These are phyloP conservation scores for Xiphophorus birchmanni DNA, from an alignment of 2,797 vertebrate species.

Conservation along the genomic window DNA sequence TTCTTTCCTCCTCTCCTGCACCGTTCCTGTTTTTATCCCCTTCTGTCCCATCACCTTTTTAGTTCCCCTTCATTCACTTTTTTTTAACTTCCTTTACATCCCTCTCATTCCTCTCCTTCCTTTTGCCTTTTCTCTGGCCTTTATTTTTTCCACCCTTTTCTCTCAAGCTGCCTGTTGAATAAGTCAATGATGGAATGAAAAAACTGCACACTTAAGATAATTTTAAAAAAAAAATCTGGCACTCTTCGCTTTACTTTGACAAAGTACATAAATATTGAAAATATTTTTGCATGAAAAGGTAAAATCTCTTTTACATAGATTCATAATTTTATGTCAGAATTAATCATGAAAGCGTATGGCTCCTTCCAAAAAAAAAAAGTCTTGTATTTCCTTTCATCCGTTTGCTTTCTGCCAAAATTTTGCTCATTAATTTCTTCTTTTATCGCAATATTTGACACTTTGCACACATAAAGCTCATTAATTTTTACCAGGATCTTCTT, in stretches of 20 bases:
- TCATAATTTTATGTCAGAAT: not conserved
- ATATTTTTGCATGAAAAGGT: not conserved
- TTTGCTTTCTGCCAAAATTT: not conserved
- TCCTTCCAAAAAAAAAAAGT: not conserved
- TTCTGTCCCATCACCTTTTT: not conserved
- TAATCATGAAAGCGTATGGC: not conserved
- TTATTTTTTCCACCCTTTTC: not conserved
- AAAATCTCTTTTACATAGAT: slow-evolving; percentile 7
- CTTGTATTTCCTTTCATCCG: slow-evolving; percentile 9
- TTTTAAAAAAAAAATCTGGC: not conserved
- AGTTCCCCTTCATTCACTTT: too few relatives aligned
- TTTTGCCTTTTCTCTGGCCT: not conserved
- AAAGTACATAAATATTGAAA: not conserved
- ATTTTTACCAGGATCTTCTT: slow-evolving; percentile 1
- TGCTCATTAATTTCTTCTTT: slow-evolving; percentile 1
- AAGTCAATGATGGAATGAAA: slow-evolving; percentile 7
- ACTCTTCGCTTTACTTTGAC: not conserved
- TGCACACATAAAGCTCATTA: slow-evolving; percentile 7
- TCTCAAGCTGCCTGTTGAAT: slow-evolving; percentile 42
- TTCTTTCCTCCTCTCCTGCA: not conserved
- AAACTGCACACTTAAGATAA: not conserved
- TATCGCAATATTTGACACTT: slow-evolving; percentile 9
- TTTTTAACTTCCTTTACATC: not conserved
- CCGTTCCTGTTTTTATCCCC: not conserved
- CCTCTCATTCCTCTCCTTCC: not conserved